Evolutionary conservation across 2,888 invertebrate genomes (phyloP).

Genomic region (Ecliptopera silaceata): DNA sequence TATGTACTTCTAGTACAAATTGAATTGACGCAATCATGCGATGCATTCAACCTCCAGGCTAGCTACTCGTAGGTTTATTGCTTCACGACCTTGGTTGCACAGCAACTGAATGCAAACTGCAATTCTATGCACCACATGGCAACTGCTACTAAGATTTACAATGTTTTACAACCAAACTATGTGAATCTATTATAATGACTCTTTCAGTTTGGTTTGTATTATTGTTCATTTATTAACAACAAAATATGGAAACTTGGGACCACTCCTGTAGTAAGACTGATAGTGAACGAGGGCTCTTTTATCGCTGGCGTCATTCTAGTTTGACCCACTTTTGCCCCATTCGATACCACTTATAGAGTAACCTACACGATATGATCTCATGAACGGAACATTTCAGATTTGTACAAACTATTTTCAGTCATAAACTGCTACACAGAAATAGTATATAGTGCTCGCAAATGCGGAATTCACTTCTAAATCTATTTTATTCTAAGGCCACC

Average conservation of each 20-base stretch:
- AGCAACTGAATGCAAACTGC: conserved; percentile 71
- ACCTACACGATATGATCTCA: conserved; percentile 60
- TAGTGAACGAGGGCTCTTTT: conserved; percentile 75
- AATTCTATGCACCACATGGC: conserved; percentile 53
- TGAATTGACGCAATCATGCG: conserved; percentile 59
- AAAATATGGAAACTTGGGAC: conserved; percentile 1
- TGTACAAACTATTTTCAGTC: conserved; percentile 49
- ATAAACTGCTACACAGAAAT: conserved; percentile 45
- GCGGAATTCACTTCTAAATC: conserved; percentile 46
- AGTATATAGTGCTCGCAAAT: conserved; percentile 48
- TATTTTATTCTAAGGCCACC: conserved; percentile 50
- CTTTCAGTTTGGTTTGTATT: neutral
- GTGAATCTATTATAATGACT: neutral
- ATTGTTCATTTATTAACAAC: neutral
- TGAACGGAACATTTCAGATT: conserved; percentile 55
- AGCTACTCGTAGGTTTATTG: conserved; percentile 59
- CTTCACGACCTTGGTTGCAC: conserved; percentile 76
- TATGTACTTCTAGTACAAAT: conserved; percentile 12
- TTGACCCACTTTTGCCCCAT: conserved; percentile 75
- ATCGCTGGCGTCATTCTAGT: conserved; percentile 76
- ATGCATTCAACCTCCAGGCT: conserved; percentile 65
- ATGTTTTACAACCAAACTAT: conserved; percentile 5
- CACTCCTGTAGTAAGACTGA: conserved; percentile 55
- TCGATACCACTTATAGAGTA: conserved; percentile 70
- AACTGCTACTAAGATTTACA: conserved; percentile 21